Base-by-base conservation (phyloP, 2,888 invertebrate genomes). In the Agelastica alni region DNA sequence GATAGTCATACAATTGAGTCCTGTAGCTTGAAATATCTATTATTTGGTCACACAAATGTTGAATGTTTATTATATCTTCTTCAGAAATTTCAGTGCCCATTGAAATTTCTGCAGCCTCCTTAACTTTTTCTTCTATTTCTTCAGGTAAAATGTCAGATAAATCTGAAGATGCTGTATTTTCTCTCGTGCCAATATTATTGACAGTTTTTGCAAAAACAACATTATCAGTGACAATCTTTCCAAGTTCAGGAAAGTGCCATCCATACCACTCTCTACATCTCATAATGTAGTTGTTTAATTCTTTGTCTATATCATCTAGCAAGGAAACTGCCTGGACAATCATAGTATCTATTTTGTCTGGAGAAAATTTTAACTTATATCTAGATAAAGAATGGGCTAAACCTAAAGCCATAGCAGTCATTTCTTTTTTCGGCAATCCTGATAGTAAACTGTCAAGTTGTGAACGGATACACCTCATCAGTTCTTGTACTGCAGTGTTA, bases 341-440 rank as follows among this genome's bases (percentile, higher is more conserved):
- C 99, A 99, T 99, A 0, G 97, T 99, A 74, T 99, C 99, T 48
- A 99, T 92, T 80, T 99, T 99, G 73, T 99, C 99, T 0, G 99
- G 97, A 6, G 96, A 97, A 79, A 99, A 99, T 78, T 99, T 99
- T 14, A 99, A 80, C 75, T 98, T 98, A 78, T 98, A 99, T 46
- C 99, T 84, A 0, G 96, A 95, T 3, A 99, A 81, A 0, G 90
- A 90, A 75, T 91, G 91, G 14, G 96, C 96, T 5, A 98, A 81
- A 72, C 88, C 99, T 1, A 99, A 80, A 0, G 96, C 89, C 98
- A 99, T 99, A 0, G 97, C 96, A 0, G 93, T 88, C 85, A 96
- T 88, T 75, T 98, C 97, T 70, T 92, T 93, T 70, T 89, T 89
- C 0, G 91, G 89, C 34, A 96, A 78, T 0, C 93, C 95, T 3